Base-by-base conservation (phyloP, 2,888 invertebrate genomes). In the Marasmarcha lunaedactyla region DNA sequence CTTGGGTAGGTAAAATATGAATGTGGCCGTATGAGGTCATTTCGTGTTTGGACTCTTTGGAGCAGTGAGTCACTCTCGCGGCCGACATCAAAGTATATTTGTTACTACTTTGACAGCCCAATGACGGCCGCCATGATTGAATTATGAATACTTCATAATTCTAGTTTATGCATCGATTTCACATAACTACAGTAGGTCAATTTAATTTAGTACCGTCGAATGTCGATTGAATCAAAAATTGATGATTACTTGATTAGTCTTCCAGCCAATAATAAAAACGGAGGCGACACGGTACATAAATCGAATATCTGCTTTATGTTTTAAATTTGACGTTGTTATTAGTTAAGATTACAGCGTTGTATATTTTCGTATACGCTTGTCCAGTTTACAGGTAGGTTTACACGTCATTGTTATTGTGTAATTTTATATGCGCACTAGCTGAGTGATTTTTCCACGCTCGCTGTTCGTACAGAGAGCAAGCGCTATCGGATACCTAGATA, bases 21-120 rank as follows among this genome's bases (percentile, higher is more conserved):
- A 51, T 53, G 51, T 57, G 57, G 54, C 54, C 57, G 59, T 57
- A 58, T 69, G 65, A 66, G 66, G 65, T 70, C 69, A 67, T 63
- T 57, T 50, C 42, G 52, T 54, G 53, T 62, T 64, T 59, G 55
- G 60, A 59, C 63, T 60, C 50, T 59, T 62, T 60, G 46, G 55
- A 57, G 53, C 46, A 33, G 41, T 58, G 59, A 59, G 40, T 58
- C 59, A 63, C 46, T 45, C 41, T 50, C 45, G 51, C 48, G 51
- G 51, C 46, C 52, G 46, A 57, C 57, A 57, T 59, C 59, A 63
- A 59, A 59, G 55, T 11, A 11, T 20, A 20, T 11, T 30, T 30
- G 30, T n/a, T 30, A 30, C 30, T 3, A 7, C n/a, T 30, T 30
- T 30, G 30, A 30, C 30, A n/a, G 4, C 11, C 10, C 9, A n/a